Evolutionary conservation across 2,113 vertebrate genomes (phyloP).

Genomic region (Salvator merianae): DNA sequence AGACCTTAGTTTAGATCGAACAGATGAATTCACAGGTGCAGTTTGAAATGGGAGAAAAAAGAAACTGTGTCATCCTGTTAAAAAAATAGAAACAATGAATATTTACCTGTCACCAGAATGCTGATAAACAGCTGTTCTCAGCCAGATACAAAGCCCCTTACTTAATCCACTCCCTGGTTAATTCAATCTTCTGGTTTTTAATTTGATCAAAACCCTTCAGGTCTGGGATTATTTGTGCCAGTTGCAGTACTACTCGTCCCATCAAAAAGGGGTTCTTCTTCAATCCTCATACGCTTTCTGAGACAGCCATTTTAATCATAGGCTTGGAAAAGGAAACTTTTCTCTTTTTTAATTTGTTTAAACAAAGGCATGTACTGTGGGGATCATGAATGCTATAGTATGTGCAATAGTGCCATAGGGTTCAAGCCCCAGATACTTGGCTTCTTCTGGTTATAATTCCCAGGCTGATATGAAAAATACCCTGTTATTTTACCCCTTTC

Average conservation of each 20-base stretch:
- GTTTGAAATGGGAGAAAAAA: fast-evolving
- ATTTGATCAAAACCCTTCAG: conserved; percentile 62
- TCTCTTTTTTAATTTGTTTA: conserved; percentile 15
- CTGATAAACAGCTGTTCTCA: conserved; percentile 61
- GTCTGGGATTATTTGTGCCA: conserved; percentile 46
- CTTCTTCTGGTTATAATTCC: neutral
- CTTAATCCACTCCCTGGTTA: conserved; percentile 62
- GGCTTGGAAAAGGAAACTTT: conserved; percentile 58
- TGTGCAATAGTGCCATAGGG: neutral
- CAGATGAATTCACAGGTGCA: neutral
- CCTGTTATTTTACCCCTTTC: neutral
- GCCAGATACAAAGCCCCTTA: conserved; percentile 49
- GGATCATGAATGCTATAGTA: neutral
- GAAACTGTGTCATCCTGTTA: conserved; percentile 33
- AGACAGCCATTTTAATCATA: conserved; percentile 56
- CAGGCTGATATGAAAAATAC: neutral
- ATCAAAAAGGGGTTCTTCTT: neutral
- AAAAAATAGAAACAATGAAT: conserved; percentile 59
- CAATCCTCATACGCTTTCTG: conserved; percentile 50
- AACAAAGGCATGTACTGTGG: neutral
- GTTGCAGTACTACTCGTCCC: conserved; percentile 47
- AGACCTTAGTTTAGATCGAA: neutral
- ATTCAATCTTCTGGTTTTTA: conserved; percentile 60
- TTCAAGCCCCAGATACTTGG: neutral
- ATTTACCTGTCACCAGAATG: conserved; percentile 61